Evolutionary conservation across 2,113 vertebrate genomes (phyloP).

Genomic region (Pelobates fuscus): DNA sequence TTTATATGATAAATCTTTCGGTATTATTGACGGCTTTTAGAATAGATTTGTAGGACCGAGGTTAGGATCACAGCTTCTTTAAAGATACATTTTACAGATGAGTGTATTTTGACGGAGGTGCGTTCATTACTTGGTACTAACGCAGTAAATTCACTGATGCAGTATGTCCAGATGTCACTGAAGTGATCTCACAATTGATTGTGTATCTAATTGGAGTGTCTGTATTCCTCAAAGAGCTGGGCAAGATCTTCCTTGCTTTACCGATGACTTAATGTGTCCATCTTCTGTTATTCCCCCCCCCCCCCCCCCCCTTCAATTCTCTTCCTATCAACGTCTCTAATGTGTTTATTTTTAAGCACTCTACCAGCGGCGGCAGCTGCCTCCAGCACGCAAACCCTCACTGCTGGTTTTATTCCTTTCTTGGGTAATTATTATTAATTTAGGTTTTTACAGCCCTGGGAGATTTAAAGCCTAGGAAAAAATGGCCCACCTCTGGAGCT

Average conservation of each 20-base stretch:
- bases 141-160: no score
- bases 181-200: neutral
- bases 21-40: no score
- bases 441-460: constrained; percentile 45
- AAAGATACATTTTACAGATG: neutral
- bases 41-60: neutral
- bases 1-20: no score
- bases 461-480: constrained; percentile 43
- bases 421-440: constrained; percentile 50
- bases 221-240: constrained; percentile 3
- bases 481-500: constrained; percentile 36
- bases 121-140: neutral
- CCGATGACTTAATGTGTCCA: constrained; percentile 11
- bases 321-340: constrained; percentile 31
- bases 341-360: constrained; percentile 47
- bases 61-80: neutral
- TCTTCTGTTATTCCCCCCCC: neutral
- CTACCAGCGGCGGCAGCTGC: constrained; percentile 40
- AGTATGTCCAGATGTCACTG: neutral
- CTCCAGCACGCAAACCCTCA: constrained; percentile 23
- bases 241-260: neutral
- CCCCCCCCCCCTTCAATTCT: constrained; percentile 4
- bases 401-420: constrained; percentile 41
- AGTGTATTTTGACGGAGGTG: neutral
- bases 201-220: constrained; percentile 1